Evolutionary conservation across 2,113 vertebrate genomes (phyloP).

Genomic region (Melanocharis versteri): DNA sequence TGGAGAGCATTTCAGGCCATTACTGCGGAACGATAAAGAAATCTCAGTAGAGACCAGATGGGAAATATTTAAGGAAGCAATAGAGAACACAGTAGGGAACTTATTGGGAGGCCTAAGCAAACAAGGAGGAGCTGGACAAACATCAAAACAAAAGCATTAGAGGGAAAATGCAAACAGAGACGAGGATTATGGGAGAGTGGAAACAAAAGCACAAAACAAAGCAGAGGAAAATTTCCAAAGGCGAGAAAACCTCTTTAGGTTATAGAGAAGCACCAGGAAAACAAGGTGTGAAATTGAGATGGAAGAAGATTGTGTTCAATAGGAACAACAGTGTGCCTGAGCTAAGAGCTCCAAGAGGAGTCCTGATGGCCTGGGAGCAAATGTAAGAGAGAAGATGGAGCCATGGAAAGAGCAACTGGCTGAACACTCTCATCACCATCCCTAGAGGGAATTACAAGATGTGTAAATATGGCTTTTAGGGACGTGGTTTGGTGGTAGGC

Average conservation of each 20-base stretch:
- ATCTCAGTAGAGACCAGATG: slow-evolving; percentile 44
- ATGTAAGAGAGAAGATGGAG: background rate
- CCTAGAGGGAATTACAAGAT: background rate
- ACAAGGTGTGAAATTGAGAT: background rate
- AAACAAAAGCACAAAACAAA: slow-evolving; percentile 44
- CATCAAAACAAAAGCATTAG: slow-evolving; percentile 54
- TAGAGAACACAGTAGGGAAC: slow-evolving; percentile 36
- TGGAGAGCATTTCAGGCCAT: slow-evolving; percentile 25
- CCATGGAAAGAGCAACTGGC: background rate
- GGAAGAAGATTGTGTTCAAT: background rate
- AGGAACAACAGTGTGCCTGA: background rate
- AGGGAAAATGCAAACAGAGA: slow-evolving; percentile 36
- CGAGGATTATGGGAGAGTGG: slow-evolving; percentile 17
- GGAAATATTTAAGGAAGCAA: slow-evolving; percentile 58
- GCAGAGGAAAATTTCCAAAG: slow-evolving; percentile 9
- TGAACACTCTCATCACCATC: background rate
- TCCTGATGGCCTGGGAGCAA: background rate
- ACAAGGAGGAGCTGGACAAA: slow-evolving; percentile 59
- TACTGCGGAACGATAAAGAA: slow-evolving; percentile 8
- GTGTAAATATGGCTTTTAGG: background rate
- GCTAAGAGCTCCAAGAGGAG: background rate
- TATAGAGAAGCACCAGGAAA: background rate
- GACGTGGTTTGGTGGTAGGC: background rate
- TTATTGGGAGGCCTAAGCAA: slow-evolving; percentile 51
- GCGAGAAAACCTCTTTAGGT: background rate